Conservation (phyloP, 2,113 vertebrate species). For the Trinectes maculatus region DNA sequence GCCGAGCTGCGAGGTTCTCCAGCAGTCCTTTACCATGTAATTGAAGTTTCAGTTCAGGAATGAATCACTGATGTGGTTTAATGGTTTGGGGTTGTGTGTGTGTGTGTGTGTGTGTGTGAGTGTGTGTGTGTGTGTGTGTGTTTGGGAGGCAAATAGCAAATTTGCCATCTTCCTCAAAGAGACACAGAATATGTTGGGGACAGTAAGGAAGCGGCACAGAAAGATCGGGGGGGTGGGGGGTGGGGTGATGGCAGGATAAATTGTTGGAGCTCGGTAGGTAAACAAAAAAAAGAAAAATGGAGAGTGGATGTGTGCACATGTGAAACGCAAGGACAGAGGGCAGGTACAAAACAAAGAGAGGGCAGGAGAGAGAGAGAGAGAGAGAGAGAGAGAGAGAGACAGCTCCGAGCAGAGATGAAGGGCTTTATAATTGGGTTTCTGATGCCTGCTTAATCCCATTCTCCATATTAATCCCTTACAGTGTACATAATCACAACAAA, state of each 20-base stretch:
- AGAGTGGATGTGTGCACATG: conserved; percentile 1
- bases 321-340: conserved; percentile 23
- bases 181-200: conserved; percentile 19
- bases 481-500: conserved; percentile 77
- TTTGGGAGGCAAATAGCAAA: conserved; percentile 45
- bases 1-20: conserved; percentile 54
- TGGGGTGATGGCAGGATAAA: conserved; percentile 14
- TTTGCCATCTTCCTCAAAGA: conserved; percentile 47
- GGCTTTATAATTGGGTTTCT: conserved; percentile 80
- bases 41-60: conserved; percentile 59
- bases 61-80: conserved; percentile 68
- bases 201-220: conserved; percentile 11
- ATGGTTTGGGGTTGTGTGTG: too few species aligned
- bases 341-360: conserved; percentile 31
- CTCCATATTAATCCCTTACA: conserved; percentile 76
- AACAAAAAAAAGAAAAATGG: background rate
- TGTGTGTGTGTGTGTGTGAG: too few species aligned
- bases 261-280: conserved; percentile 21
- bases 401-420: conserved; percentile 64
- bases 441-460: conserved; percentile 77
- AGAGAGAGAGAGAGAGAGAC: conserved; percentile 45
- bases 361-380: conserved; percentile 53
- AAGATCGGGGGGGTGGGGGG: conserved; percentile 44
- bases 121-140: too few species aligned
- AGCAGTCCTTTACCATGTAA: conserved; percentile 61